Evolutionary conservation across 1,140 invertebrate genomes (phyloP), one percentile per base, ranked within the genome.

Genomic region (Pseudomyrmex pallidus): DNA sequence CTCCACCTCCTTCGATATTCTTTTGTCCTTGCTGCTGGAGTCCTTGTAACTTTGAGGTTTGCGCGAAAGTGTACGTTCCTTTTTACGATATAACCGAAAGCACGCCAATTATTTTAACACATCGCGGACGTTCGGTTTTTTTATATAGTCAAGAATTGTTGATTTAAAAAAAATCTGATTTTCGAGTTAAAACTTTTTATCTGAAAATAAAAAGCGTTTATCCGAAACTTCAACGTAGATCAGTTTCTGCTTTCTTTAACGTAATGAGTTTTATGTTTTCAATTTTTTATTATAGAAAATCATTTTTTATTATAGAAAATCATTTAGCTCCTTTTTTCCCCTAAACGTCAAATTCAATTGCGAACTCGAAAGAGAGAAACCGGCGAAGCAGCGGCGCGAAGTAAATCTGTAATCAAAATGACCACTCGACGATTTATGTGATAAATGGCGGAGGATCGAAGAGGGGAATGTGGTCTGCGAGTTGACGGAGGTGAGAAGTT

Each of bases 401-500:
- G 74, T 83, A 86, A 80, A 74, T 13, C 78, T 48, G 77, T 86
- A 90, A 91, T 91, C 91, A 90, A 91, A 91, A 86, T 91, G 91
- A 91, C 91, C 91, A 91, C 91, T 91, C 85, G 87, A 90, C 83
- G 68, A 89, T 87, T 90, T 87, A 91, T 90, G 87, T 82, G 88
- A 87, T 87, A 88, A 85, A 89, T 82, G 83, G 61, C 68, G 56
- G 77, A 64, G 88, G 87, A 63, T 83, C 56, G 85, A 70, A 35
- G 82, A 66, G 88, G 63, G 74, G 77, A 63, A 89, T 63, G 85
- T 15, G 83, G 86, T 88, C 82, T 89, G 67, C 62, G 67, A 35
- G 35, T 85, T 62, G 85, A 83, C 70, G 82, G 90, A 92, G 85
- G 91, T 87, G 90, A 90, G 88, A 92, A 92, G 91, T 92, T 92